Percentiles rank a stretch among this genome's conserved stretches.
Conservation (phyloP, 2,113 vertebrate genomes). For the Suncus etruscus region DNA sequence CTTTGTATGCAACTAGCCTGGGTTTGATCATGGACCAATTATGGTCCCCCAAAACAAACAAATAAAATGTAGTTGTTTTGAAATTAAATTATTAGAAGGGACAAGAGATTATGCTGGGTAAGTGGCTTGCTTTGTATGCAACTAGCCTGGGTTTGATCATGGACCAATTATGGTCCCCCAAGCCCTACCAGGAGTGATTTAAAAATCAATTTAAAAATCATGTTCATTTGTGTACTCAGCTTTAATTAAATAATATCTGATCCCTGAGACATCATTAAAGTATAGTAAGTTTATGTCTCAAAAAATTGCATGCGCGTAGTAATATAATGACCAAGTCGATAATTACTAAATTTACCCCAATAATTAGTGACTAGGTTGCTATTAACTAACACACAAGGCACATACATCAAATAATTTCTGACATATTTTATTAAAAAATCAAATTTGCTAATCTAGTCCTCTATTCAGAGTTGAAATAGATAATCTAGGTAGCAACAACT, state of each 20-base stretch:
- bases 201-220: neutral
- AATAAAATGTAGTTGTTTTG: neutral
- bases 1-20: no score
- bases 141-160: no score
- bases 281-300: neutral
- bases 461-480: constrained; percentile 28
- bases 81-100: constrained; percentile 21
- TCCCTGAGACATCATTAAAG: constrained; percentile 13
- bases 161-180: no score
- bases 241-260: constrained; percentile 53
- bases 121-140: no score
- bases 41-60: no score
- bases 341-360: constrained; percentile 44
- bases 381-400: constrained; percentile 32
- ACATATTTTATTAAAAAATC: constrained; percentile 49
- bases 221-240: constrained; percentile 15
- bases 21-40: no score
- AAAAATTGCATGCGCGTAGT: neutral
- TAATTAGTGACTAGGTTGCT: constrained; percentile 6
- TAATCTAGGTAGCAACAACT: constrained; percentile 42
- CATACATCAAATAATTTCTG: constrained; percentile 36
- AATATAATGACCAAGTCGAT: constrained; percentile 26
- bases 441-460: neutral
- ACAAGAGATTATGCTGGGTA: no score
- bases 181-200: no score